phyloP scores from a whole-genome alignment of 1,140 invertebrate genomes.

The Drosophila grimshawi region DNA sequence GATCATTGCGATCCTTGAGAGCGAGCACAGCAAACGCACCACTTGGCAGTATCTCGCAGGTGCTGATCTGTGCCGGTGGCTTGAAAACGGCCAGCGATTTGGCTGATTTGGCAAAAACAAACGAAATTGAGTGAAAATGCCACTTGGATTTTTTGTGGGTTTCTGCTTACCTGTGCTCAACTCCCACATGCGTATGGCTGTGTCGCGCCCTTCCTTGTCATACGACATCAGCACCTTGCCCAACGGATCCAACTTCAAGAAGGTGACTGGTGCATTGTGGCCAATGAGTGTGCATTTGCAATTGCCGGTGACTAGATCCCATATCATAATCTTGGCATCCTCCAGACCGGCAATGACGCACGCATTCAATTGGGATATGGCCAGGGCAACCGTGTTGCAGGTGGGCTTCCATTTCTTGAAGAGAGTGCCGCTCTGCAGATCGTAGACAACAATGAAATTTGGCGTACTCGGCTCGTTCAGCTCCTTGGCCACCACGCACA shows the following conservation, averaged over 20 bases:
- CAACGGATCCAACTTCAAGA: slow-evolving; percentile 89
- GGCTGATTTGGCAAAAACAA: slow-evolving; percentile 85
- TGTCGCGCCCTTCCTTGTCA: slow-evolving; percentile 89
- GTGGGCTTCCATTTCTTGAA: slow-evolving; percentile 96
- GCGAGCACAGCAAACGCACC: slow-evolving; percentile 90
- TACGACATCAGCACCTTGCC: slow-evolving; percentile 90
- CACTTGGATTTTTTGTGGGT: neutral
- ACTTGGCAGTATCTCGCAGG: slow-evolving; percentile 90
- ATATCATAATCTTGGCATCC: slow-evolving; percentile 92
- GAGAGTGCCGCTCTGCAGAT: slow-evolving; percentile 95
- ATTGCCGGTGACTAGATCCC: slow-evolving; percentile 93
- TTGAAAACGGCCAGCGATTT: slow-evolving; percentile 90
- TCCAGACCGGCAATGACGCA: slow-evolving; percentile 93
- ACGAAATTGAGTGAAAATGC: neutral
- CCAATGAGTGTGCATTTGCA: slow-evolving; percentile 87
- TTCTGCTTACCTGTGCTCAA: slow-evolving; percentile 88
- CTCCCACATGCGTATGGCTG: slow-evolving; percentile 92
- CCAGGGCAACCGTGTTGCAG: slow-evolving; percentile 91
- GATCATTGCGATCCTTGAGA: slow-evolving; percentile 86
- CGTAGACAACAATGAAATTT: slow-evolving; percentile 96
- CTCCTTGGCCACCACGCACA: slow-evolving; percentile 90
- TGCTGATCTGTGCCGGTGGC: slow-evolving; percentile 90
- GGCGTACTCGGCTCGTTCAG: slow-evolving; percentile 90
- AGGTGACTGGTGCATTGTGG: slow-evolving; percentile 90
- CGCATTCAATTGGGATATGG: slow-evolving; percentile 91